Percentiles rank a stretch among this genome's conserved stretches.
Conservation (phyloP, 2,797 vertebrate genomes). For the Phylloscopus collybita region DNA sequence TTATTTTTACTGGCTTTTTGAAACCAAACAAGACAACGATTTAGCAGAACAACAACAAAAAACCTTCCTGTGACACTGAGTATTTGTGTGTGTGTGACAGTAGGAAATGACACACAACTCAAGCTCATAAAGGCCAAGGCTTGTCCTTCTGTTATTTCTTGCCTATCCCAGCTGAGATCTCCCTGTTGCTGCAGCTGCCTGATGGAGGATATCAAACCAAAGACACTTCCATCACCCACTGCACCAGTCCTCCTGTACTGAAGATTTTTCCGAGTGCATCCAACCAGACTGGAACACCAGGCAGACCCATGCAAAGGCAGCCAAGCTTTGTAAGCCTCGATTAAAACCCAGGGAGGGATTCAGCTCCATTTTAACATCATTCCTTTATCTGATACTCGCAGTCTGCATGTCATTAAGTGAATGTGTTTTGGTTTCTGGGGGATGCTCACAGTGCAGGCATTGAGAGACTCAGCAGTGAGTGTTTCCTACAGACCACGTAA, state of each 20-base stretch:
- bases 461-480: background rate
- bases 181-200: background rate
- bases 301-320: background rate
- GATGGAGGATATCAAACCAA: background rate
- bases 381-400: background rate
- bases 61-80: accelerated
- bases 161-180: background rate
- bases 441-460: background rate
- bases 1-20: background rate
- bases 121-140: background rate
- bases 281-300: background rate
- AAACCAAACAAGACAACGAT: background rate
- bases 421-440: background rate
- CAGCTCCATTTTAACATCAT: background rate
- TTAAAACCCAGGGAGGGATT: background rate
- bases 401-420: background rate
- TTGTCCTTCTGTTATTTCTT: background rate
- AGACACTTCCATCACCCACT: background rate
- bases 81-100: background rate
- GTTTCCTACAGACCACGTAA: background rate
- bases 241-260: background rate
- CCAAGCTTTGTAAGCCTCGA: background rate
- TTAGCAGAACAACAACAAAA: background rate
- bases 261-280: background rate
- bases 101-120: background rate